Conservation (phyloP, 2,113 vertebrate species). For the Poeciliopsis prolifica region DNA sequence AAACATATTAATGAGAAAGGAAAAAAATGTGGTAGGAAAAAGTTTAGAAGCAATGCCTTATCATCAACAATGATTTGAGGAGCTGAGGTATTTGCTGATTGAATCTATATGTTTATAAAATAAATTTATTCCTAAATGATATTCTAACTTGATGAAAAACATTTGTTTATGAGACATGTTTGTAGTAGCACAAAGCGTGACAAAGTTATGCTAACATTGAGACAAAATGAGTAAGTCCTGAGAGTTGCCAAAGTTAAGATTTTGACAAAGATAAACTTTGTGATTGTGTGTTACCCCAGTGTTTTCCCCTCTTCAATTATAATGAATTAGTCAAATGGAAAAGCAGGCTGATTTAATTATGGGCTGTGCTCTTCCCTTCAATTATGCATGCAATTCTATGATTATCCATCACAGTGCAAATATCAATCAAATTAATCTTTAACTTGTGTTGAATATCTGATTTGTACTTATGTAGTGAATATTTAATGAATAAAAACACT, state of each 20-base stretch:
- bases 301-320: constrained; percentile 20
- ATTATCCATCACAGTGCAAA: constrained; percentile 40
- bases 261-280: neutral
- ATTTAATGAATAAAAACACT: neutral
- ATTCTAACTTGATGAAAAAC: no score
- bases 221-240: neutral
- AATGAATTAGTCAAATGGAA: constrained; percentile 42
- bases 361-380: constrained; percentile 21
- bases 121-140: no score
- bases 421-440: constrained; percentile 27
- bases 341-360: constrained; percentile 43
- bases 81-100: no score
- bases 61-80: no score
- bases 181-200: neutral
- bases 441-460: neutral
- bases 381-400: constrained; percentile 32
- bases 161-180: no score
- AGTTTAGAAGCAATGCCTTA: neutral
- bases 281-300: neutral
- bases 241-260: neutral
- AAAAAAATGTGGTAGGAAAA: neutral
- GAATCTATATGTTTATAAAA: no score
- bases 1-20: neutral
- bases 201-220: neutral
- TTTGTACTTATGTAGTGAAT: neutral